Percentiles rank a stretch among this genome's conserved stretches.
phyloP scores from a whole-genome alignment of 1,140 invertebrate genomes.

The Drosophila neocordata region DNA sequence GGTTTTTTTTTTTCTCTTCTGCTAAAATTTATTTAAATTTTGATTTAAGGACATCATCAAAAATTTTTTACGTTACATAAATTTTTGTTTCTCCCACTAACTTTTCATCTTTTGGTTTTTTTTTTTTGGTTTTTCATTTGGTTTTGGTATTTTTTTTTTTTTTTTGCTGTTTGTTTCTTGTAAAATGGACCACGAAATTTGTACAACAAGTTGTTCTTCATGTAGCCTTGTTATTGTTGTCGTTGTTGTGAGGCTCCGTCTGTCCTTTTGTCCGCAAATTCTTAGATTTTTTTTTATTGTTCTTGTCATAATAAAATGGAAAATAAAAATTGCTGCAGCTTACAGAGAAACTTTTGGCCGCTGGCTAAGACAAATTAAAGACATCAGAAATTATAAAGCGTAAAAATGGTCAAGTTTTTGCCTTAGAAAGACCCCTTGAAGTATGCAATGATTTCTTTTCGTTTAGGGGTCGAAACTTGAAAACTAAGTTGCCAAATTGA shows the following conservation, averaged over 20 bases:
- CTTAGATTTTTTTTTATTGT: slow-evolving; percentile 48
- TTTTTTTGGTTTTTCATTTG: background rate
- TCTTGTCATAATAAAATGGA: slow-evolving; percentile 49
- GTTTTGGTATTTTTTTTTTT: background rate
- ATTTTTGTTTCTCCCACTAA: slow-evolving; percentile 56
- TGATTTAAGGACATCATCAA: slow-evolving; percentile 81
- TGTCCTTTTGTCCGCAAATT: background rate
- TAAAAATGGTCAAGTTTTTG: slow-evolving; percentile 62
- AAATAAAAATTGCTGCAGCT: slow-evolving; percentile 75
- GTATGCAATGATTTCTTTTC: slow-evolving; percentile 46
- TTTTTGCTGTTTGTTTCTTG: slow-evolving; percentile 18
- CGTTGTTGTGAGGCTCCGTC: slow-evolving; percentile 6
- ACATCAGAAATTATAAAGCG: slow-evolving; percentile 78
- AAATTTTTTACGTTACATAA: slow-evolving; percentile 78
- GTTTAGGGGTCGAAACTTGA: background rate
- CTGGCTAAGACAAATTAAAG: slow-evolving; percentile 75
- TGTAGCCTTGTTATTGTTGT: background rate
- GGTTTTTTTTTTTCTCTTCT: background rate
- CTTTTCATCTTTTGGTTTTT: slow-evolving; percentile 57
- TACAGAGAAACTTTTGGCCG: slow-evolving; percentile 40
- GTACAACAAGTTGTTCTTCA: slow-evolving; percentile 68
- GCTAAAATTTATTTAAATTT: slow-evolving; percentile 77
- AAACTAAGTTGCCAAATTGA: slow-evolving; percentile 63
- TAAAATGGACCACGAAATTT: slow-evolving; percentile 79
- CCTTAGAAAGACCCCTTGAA: slow-evolving; percentile 39